phyloP scores from a whole-genome alignment of 2,888 invertebrate genomes.

The Rhogogaster chlorosoma region DNA sequence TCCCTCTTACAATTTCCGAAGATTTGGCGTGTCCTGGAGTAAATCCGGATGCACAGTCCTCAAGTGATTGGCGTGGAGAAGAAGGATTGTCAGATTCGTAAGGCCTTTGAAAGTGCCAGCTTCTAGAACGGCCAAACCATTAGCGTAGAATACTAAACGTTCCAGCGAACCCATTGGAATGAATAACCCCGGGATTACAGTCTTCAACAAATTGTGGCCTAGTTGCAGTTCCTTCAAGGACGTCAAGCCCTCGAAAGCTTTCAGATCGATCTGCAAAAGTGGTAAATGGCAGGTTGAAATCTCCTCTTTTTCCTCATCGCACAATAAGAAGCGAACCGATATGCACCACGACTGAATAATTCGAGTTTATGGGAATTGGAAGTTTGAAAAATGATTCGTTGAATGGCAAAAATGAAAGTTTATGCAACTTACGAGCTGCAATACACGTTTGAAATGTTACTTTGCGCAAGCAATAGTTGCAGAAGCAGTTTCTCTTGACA shows the following conservation, averaged over 20 bases:
- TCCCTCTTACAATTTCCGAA: conserved; percentile 85
- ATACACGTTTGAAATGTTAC: conserved; percentile 32
- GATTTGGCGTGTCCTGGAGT: conserved; percentile 83
- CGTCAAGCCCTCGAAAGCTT: conserved; percentile 65
- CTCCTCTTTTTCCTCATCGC: not conserved
- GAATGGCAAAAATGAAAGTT: conserved; percentile 32
- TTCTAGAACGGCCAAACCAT: conserved; percentile 83
- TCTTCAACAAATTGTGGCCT: conserved; percentile 83
- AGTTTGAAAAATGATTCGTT: conserved; percentile 13
- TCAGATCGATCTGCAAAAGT: conserved; percentile 66
- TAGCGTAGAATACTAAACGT: conserved; percentile 85
- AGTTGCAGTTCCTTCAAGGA: conserved; percentile 84
- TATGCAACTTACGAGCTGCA: conserved; percentile 17
- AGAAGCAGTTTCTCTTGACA: conserved; percentile 49
- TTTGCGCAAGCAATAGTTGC: not conserved
- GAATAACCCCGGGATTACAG: conserved; percentile 82
- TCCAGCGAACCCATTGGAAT: conserved; percentile 81
- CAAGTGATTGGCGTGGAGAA: conserved; percentile 86
- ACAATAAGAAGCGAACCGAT: not conserved
- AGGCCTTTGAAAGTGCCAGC: conserved; percentile 83
- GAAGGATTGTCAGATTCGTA: conserved; percentile 83
- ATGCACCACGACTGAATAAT: not conserved
- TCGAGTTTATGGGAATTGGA: not conserved
- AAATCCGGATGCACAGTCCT: conserved; percentile 82
- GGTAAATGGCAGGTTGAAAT: not conserved